Conservation (phyloP, 2,113 vertebrate species). For the Callithrix jacchus region DNA sequence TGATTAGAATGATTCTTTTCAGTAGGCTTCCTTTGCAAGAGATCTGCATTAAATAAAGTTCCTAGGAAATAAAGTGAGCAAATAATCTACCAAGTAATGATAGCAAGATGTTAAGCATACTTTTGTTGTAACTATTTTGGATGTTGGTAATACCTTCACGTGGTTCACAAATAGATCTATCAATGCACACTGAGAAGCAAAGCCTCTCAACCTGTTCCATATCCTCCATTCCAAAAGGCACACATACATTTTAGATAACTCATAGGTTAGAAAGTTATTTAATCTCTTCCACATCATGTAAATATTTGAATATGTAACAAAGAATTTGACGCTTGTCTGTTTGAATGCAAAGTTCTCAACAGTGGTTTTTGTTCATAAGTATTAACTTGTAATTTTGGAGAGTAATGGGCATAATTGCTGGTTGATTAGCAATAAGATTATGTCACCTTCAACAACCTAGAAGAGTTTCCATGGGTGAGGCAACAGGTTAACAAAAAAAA, state of each 20-base stretch:
- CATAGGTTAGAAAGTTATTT: not conserved
- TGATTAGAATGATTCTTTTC: slow-evolving; percentile 1
- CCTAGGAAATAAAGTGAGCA: not conserved
- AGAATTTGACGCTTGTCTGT: not conserved
- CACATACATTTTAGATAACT: not conserved
- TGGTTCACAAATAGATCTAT: not conserved
- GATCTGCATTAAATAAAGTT: not conserved
- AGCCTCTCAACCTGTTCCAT: not conserved
- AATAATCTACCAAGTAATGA: not conserved
- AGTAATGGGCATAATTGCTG: not conserved
- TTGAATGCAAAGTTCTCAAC: not conserved
- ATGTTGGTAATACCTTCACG: not conserved
- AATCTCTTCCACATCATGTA: not conserved
- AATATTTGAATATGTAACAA: not conserved
- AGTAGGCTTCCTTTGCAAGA: not conserved
- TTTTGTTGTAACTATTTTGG: not conserved
- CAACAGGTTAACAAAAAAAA: not conserved
- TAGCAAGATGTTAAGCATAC: not conserved
- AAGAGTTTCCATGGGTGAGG: not conserved
- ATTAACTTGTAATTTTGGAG: slow-evolving; percentile 22
- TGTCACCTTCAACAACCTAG: not conserved
- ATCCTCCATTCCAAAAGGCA: not conserved
- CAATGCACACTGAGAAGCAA: not conserved
- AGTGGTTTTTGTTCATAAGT: slow-evolving; percentile 1
- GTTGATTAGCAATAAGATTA: not conserved